These are phyloP conservation scores for Megaptera novaeangliae DNA, from an alignment of 2,113 vertebrate species.

Conservation along the genomic window DNA sequence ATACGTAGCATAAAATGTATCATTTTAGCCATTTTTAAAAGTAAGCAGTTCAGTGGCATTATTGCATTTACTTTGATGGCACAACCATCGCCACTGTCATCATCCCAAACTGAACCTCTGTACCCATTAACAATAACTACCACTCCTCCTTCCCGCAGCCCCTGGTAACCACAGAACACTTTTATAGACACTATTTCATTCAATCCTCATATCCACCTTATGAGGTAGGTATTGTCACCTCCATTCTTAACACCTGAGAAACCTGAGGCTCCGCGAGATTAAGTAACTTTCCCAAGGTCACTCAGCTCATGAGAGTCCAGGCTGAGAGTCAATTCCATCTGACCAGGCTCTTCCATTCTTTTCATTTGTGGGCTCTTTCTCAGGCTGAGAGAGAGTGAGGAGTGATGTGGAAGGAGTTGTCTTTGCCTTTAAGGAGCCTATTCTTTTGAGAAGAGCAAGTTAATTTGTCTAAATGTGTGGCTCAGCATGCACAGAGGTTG, in stretches of 20 bases:
- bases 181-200: neutral
- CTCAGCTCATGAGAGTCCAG: neutral
- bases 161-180: neutral
- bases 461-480: neutral
- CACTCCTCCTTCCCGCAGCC: neutral
- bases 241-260: neutral
- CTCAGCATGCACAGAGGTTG: neutral
- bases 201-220: neutral
- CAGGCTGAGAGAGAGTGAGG: neutral
- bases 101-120: neutral
- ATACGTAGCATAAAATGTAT: neutral
- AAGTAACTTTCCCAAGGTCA: neutral
- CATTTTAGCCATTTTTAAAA: neutral
- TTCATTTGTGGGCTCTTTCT: neutral
- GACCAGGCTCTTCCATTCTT: neutral
- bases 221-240: neutral
- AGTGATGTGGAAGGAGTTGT: neutral
- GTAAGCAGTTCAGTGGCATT: neutral
- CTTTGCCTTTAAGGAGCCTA: neutral
- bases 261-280: neutral
- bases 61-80: neutral
- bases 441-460: neutral
- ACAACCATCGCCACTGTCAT: neutral
- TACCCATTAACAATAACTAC: neutral
- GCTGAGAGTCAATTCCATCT: neutral